Base-by-base conservation (phyloP, 2,113 vertebrate species). In the Deroptyus accipitrinus region DNA sequence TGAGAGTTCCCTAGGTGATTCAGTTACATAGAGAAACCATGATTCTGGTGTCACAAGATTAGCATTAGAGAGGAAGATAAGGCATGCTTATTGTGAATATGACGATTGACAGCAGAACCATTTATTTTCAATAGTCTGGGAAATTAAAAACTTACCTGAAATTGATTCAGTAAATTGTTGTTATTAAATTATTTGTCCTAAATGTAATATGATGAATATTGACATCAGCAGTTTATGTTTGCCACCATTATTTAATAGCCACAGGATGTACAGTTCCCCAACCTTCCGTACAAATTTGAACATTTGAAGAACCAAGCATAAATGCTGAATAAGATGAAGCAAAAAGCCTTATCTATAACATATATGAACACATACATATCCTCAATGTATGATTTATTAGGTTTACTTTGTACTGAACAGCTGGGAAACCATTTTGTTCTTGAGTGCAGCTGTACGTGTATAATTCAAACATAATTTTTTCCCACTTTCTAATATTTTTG, bases 71-170 rank as follows among this genome's bases (percentile, higher is more conserved):
- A 75, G 35, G 35, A 87, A 92, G 64, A 88, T 74, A 95, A 91
- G 76, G 64, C 28, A 94, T 80, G 28, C 24, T 95, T 91, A 82
- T 72, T 90, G 39, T 41, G 35, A 74, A 64, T 82, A 91, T 91
- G 88, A 94, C 6, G 0, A 95, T 16, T 97, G 97, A 96, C 90
- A 96, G 79, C 72, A 82, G 20, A 97, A 84, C 11, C 35, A 95
- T 95, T 97, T 94, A 91, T 92, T 96, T 96, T 83, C 72, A 77
- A 72, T 90, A 94, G 39, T 31, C 46, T 93, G 91, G 94, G 95
- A 97, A 97, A 96, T 97, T 91, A 96, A 95, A 96, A 94, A 52
- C 72, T 66, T 95, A 83, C 94, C 62, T 86, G 62, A 23, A 90
- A 81, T 67, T 31, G 13, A 75, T 33, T 95, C 66, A 86, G 76